Percentiles rank a stretch among this genome's conserved stretches.
Conservation (phyloP, 2,113 vertebrate species). For the Otus sunia region DNA sequence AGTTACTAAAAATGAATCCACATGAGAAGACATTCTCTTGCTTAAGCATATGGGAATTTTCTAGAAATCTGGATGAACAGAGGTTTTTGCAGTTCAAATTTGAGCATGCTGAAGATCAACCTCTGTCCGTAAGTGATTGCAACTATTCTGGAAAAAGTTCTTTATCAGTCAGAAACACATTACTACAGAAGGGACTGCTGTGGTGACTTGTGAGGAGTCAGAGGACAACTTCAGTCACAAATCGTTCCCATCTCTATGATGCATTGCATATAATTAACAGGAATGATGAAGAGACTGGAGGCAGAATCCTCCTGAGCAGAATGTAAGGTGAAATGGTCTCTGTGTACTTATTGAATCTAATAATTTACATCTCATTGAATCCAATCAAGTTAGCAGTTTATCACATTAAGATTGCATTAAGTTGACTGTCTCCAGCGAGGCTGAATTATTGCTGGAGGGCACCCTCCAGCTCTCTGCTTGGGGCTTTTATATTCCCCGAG, state of each 20-base stretch:
- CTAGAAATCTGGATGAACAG: not conserved
- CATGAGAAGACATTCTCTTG: not conserved
- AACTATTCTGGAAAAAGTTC: not conserved
- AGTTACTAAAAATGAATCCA: not conserved
- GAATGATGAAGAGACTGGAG: constrained; percentile 48
- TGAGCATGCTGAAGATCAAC: not conserved
- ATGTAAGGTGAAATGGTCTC: constrained; percentile 52
- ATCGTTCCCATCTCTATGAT: not conserved
- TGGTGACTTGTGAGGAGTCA: not conserved
- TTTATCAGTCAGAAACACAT: not conserved
- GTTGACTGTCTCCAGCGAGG: constrained; percentile 50
- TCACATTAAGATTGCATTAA: constrained; percentile 68
- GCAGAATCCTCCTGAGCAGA: constrained; percentile 35
- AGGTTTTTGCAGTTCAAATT: not conserved
- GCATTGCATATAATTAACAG: constrained; percentile 12
- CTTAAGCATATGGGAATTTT: not conserved
- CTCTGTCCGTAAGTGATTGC: not conserved
- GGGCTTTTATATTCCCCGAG: not conserved
- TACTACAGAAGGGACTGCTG: not conserved
- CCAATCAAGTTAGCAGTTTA: constrained; percentile 72
- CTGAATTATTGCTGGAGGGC: constrained; percentile 59
- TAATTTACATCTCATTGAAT: constrained; percentile 78
- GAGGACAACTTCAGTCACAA: not conserved
- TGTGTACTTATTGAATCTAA: constrained; percentile 72
- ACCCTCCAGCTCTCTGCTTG: not conserved